Conservation (phyloP, 2,888 invertebrate species). For the Autographa pulchrina region DNA sequence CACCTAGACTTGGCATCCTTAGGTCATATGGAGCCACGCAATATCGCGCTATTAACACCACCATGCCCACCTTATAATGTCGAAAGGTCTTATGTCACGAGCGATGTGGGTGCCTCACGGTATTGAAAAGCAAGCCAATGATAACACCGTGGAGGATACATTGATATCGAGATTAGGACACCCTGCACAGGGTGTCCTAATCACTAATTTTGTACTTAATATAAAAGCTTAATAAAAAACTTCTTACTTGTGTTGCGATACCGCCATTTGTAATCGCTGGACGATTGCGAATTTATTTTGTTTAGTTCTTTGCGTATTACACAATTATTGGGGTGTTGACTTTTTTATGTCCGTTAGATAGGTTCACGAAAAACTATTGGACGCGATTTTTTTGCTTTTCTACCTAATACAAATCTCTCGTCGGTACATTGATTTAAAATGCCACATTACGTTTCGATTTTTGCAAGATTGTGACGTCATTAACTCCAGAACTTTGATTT, state of each 20-base stretch:
- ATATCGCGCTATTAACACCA: background rate
- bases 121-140: background rate
- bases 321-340: constrained; percentile 13
- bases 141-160: background rate
- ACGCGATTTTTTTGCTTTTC: too few species aligned
- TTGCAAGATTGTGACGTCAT: too few species aligned
- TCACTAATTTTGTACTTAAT: constrained; percentile 57
- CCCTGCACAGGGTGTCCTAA: constrained; percentile 46
- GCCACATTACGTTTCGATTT: too few species aligned
- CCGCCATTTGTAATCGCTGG: constrained; percentile 40
- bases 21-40: too few species aligned
- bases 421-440: too few species aligned
- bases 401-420: too few species aligned
- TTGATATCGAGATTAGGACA: constrained; percentile 37
- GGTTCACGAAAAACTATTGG: too few species aligned
- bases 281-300: constrained; percentile 38
- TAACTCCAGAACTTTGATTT: too few species aligned
- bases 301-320: constrained; percentile 3
- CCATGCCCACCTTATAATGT: background rate
- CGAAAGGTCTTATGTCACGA: background rate
- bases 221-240: constrained; percentile 21
- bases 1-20: too few species aligned
- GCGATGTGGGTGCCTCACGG: background rate
- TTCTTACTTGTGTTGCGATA: constrained; percentile 29
- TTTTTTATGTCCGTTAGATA: constrained; percentile 11